Evolutionary conservation across 2,797 vertebrate genomes (phyloP).

Genomic region (Dendrocincla tyrannina): DNA sequence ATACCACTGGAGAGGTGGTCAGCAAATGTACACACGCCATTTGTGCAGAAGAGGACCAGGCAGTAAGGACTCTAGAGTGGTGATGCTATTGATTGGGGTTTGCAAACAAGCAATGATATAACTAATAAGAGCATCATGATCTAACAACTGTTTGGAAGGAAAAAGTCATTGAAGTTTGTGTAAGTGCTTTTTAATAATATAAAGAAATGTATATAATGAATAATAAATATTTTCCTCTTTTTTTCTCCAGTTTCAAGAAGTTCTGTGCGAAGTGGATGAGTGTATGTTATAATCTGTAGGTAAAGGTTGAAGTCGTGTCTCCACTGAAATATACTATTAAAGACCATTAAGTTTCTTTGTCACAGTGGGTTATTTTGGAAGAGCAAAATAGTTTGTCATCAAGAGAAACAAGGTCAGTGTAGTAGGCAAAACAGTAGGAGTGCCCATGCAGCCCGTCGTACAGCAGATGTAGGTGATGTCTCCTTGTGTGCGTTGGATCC

Average conservation of each 20-base stretch:
- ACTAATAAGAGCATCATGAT: not conserved
- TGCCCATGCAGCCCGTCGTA: not conserved
- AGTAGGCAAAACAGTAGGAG: not conserved
- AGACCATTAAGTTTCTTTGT: not conserved
- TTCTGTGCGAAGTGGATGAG: not conserved
- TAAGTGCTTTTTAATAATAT: not conserved
- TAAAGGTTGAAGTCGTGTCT: not conserved
- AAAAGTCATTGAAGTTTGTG: not conserved
- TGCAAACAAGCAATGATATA: not conserved
- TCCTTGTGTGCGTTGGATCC: not conserved
- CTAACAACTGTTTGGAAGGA: not conserved
- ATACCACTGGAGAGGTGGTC: accelerated
- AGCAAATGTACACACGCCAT: accelerated
- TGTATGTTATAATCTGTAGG: accelerated
- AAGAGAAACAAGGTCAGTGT: not conserved
- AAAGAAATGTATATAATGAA: not conserved
- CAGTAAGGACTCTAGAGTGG: accelerated
- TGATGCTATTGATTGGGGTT: accelerated
- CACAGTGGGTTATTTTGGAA: not conserved
- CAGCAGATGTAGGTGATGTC: not conserved
- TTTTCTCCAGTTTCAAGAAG: not conserved
- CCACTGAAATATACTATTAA: not conserved
- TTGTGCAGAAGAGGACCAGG: accelerated
- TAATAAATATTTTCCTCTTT: not conserved
- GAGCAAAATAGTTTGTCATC: not conserved